These are phyloP conservation scores for Ianthella basta DNA, from an alignment of 37 sponge, comb jelly and placozoan genomes.

Conservation along the genomic window DNA sequence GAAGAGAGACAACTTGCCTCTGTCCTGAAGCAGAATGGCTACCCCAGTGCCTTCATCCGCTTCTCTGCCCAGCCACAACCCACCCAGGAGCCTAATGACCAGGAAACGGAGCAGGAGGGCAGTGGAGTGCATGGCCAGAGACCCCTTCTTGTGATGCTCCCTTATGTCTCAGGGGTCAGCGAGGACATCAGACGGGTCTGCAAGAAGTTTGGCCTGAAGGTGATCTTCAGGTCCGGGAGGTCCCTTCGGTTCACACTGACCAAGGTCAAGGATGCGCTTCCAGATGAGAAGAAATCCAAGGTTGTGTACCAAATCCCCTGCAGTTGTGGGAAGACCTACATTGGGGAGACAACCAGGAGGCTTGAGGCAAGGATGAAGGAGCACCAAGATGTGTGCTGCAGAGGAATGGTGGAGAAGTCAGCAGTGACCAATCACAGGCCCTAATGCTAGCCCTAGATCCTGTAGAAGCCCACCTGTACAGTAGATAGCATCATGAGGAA, in stretches of 20 bases:
- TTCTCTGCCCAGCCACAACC: neutral
- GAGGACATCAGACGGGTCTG: neutral
- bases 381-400: neutral
- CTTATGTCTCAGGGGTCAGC: neutral
- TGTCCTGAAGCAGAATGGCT: constrained; percentile 16
- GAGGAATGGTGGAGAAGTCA: constrained; percentile 12
- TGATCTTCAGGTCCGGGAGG: neutral
- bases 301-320: constrained; percentile 27
- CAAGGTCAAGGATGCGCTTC: constrained; percentile 1
- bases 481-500: too few species aligned
- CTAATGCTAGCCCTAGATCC: too few species aligned
- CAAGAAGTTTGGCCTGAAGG: neutral
- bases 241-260: neutral
- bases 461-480: too few species aligned
- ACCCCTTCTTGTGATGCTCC: neutral
- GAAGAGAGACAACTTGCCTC: too few species aligned
- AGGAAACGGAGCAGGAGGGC: too few species aligned
- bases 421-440: neutral
- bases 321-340: constrained; percentile 29
- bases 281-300: neutral
- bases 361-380: constrained; percentile 26
- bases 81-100: neutral
- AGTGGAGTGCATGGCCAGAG: too few species aligned
- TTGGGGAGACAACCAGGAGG: constrained; percentile 21
- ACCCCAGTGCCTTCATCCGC: neutral